A percentile compares a stretch with the other conserved stretches of the same genome.
Evolutionary conservation across 2,113 vertebrate genomes (phyloP).

Genomic region (Thunnus maccoyii): DNA sequence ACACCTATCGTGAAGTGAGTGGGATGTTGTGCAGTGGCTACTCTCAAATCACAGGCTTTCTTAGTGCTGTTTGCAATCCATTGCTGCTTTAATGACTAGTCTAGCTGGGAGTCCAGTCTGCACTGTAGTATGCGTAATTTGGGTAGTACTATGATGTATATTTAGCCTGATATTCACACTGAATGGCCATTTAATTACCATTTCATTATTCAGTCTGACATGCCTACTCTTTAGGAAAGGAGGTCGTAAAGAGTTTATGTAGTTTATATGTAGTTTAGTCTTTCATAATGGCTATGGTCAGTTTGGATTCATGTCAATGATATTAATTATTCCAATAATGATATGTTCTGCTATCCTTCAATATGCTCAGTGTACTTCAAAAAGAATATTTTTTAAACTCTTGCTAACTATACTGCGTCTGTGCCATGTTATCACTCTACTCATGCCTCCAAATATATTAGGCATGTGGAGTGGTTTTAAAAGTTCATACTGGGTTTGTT

Average conservation of each 20-base stretch:
- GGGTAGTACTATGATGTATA: background rate
- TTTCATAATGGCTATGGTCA: background rate
- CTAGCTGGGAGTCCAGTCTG: background rate
- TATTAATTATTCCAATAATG: too few species aligned
- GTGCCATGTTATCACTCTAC: too few species aligned
- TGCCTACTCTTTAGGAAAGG: background rate
- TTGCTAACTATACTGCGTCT: too few species aligned
- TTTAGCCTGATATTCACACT: background rate
- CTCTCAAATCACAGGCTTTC: constrained; percentile 13
- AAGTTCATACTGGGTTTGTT: too few species aligned
- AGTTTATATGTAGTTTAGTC: too few species aligned
- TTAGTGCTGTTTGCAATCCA: constrained; percentile 32
- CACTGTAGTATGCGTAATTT: constrained; percentile 1
- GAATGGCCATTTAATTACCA: constrained; percentile 14
- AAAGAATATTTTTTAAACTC: too few species aligned
- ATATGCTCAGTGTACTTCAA: too few species aligned
- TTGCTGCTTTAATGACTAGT: constrained; percentile 11
- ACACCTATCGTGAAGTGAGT: background rate
- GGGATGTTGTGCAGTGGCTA: background rate
- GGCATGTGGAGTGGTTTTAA: too few species aligned
- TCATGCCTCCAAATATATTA: too few species aligned
- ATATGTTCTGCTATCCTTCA: too few species aligned
- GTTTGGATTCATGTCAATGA: background rate
- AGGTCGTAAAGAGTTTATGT: too few species aligned
- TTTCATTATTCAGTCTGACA: constrained; percentile 5